Conservation (phyloP, 2,797 vertebrate genomes). For the Pangasius sanitwongsei region DNA sequence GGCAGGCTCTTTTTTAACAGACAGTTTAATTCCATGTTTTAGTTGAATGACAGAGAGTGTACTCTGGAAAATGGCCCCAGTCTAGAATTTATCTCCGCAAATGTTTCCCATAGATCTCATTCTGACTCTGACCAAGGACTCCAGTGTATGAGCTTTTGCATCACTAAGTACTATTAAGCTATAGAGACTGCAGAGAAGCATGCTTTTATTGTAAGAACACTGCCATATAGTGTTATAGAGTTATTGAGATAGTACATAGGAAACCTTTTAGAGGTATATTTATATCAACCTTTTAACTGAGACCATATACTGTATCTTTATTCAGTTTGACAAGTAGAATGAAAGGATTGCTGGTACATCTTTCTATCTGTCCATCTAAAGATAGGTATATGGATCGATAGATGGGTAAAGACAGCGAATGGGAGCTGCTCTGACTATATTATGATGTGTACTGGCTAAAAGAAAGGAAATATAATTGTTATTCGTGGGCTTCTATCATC, state of each 20-base stretch:
- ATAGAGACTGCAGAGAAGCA: not conserved
- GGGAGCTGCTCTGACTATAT: not conserved
- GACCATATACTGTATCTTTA: conserved; percentile 21
- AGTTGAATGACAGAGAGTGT: conserved; percentile 37
- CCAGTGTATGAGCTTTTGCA: conserved; percentile 18
- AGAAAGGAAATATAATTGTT: conserved; percentile 1
- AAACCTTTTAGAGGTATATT: conserved; percentile 36
- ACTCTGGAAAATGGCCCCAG: conserved; percentile 25
- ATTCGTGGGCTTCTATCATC: not conserved
- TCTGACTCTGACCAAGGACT: not conserved
- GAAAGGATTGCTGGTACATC: conserved; percentile 11
- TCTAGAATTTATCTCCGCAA: conserved; percentile 27
- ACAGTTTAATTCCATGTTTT: conserved; percentile 47
- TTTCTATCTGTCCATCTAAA: conserved; percentile 23
- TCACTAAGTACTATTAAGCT: conserved; percentile 27
- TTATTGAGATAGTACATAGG: conserved; percentile 3
- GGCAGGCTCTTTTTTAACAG: conserved; percentile 43
- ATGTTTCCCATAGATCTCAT: conserved; percentile 39
- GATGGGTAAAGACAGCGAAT: conserved; percentile 14
- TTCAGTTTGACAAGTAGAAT: conserved; percentile 18
- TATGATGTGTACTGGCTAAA: not conserved
- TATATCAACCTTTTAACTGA: conserved; percentile 17
- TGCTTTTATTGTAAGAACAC: conserved; percentile 24
- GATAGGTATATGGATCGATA: conserved; percentile 6
- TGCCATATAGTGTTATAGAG: not conserved